phyloP scores from a whole-genome alignment of 92 coral and sea anemone species.

The Isaurus tuberculatus region DNA sequence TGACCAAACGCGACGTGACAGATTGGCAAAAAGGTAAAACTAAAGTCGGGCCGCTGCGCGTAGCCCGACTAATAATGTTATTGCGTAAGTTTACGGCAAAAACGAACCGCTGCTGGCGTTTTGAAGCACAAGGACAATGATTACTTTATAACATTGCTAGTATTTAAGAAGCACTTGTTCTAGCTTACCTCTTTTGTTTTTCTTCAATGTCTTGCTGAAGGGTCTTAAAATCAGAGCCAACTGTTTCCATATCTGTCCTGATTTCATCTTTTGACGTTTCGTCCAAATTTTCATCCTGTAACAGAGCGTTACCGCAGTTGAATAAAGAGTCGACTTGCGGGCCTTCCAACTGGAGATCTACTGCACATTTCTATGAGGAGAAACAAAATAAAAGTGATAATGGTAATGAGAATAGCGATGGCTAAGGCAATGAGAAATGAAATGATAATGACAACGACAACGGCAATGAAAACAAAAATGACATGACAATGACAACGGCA shows the following conservation, averaged over 20 bases:
- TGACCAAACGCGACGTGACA: no score
- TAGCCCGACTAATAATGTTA: no score
- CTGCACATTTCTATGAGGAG: slow-evolving; percentile 65
- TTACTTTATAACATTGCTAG: no score
- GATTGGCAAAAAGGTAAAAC: no score
- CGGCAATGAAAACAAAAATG: neutral
- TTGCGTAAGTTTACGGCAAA: no score
- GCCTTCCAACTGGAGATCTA: slow-evolving; percentile 63
- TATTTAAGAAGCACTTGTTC: no score
- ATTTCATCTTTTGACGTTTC: slow-evolving; percentile 52
- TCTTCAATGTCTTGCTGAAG: slow-evolving; percentile 66
- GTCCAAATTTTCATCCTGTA: slow-evolving; percentile 58
- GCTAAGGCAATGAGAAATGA: no score
- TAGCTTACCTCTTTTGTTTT: slow-evolving; percentile 73
- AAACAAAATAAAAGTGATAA: neutral
- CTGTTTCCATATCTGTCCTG: slow-evolving; percentile 64
- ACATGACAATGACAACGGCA: no score
- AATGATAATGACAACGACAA: neutral
- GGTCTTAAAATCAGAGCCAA: slow-evolving; percentile 67
- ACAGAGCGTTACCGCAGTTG: slow-evolving; percentile 59
- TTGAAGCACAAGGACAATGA: no score
- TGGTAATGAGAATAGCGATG: no score
- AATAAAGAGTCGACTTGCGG: slow-evolving; percentile 75
- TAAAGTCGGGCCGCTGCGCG: no score
- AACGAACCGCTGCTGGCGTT: no score